These are phyloP conservation scores for Drosophila bunnanda DNA, from an alignment of 2,888 invertebrate genomes.

Conservation along the genomic window DNA sequence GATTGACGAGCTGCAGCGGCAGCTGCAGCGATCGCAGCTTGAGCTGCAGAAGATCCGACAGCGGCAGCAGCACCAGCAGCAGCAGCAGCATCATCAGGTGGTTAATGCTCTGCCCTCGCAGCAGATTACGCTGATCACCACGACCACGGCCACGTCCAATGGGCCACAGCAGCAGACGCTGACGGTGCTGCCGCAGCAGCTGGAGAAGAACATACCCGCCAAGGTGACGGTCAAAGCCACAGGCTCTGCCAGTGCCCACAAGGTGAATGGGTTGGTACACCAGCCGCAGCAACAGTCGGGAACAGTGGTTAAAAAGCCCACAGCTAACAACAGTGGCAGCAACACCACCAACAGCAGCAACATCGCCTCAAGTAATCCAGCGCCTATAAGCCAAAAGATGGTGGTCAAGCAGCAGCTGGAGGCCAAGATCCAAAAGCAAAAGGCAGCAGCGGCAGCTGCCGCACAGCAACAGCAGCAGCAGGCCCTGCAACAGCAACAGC, in stretches of 20 bases:
- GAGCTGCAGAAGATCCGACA: slow-evolving; percentile 89
- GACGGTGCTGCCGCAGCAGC: slow-evolving; percentile 69
- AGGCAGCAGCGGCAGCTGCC: slow-evolving; percentile 83
- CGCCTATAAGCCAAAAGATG: slow-evolving; percentile 85
- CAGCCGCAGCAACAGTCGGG: slow-evolving; percentile 34
- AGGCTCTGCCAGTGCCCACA: slow-evolving; percentile 30
- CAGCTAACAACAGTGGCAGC: slow-evolving; percentile 25
- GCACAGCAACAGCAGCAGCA: slow-evolving; percentile 82
- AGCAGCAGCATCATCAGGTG: slow-evolving; percentile 75
- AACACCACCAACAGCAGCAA: slow-evolving; percentile 30
- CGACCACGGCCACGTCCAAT: slow-evolving; percentile 57
- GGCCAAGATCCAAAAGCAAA: slow-evolving; percentile 88
- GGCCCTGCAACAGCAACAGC: slow-evolving; percentile 55
- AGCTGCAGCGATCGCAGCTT: slow-evolving; percentile 91
- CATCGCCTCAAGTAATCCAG: slow-evolving; percentile 46
- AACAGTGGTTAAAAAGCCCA: slow-evolving; percentile 57
- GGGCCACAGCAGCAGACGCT: slow-evolving; percentile 76
- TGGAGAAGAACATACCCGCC: slow-evolving; percentile 67
- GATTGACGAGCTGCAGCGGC: slow-evolving; percentile 94
- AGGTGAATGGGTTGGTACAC: slow-evolving; percentile 56
- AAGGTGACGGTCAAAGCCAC: slow-evolving; percentile 73
- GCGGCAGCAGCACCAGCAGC: slow-evolving; percentile 81
- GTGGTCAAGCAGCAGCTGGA: slow-evolving; percentile 89
- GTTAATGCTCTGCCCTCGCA: slow-evolving; percentile 79
- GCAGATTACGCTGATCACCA: slow-evolving; percentile 83